Evolutionary conservation across 2,113 vertebrate species (phyloP), one percentile per base, ranked within the genome.

Genomic region (Oryzias celebensis): DNA sequence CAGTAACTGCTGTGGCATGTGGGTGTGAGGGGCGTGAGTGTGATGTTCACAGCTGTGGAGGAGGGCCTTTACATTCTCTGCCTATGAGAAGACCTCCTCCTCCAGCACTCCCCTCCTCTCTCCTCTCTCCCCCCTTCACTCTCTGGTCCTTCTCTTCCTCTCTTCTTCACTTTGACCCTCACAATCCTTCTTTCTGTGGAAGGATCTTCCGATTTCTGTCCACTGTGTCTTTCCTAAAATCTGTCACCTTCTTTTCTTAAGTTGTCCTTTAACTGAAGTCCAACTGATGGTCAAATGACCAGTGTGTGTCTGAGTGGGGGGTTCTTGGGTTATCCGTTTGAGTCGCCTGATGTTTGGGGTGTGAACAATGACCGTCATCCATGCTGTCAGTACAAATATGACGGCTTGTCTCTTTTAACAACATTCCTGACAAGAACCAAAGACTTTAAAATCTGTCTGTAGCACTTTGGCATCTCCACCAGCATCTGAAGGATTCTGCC

Each of bases 271-370:
- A 7, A 22, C 72, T 6, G 26, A 49, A 50, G 44, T 65, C 80
- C 73, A 75, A 85, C 80, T 79, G 84, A 82, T 80, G 48, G 78
- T 53, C 84, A 84, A 89, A 91, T 85, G 89, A 88, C 80, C 80
- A 73, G 89, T 71, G 49, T 68, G 43, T 24, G 36, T 46, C 46
- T 18, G 47, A 66, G 54, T 54, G 15, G 48, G 1, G 42, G 68
- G 50, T 69, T 68, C 52, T 46, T 57, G 65, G 45, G 61, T 82
- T 67, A 59, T 81, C 67, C 71, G 78, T 79, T 76, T 76, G 41
- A 60, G 53, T 68, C 42, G 56, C 71, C 68, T 68, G 56, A 62
- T 77, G 68, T 66, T 36, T 36, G 31, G 31, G 26, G 2, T 4
- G 4, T 28, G 26, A 36, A 36, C 7, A 36, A 10, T 36, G 31